Percentiles rank a stretch among this genome's conserved stretches.
Evolutionary conservation across 1,140 invertebrate genomes (phyloP).

Genomic region (Solen grandis): DNA sequence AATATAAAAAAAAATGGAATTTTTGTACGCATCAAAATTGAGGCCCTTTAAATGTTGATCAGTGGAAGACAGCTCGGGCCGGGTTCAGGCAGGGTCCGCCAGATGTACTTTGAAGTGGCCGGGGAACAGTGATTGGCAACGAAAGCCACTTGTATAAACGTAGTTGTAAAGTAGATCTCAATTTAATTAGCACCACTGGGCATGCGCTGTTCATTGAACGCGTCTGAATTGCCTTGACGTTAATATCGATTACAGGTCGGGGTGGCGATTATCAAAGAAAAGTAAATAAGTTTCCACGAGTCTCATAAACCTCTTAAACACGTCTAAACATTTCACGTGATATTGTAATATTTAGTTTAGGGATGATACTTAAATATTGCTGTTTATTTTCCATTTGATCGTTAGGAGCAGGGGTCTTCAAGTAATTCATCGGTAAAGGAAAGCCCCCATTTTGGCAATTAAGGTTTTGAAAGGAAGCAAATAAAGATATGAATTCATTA

Average conservation of each 20-base stretch:
- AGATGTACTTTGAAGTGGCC: slow-evolving; percentile 50
- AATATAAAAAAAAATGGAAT: no score
- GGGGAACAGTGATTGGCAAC: slow-evolving; percentile 40
- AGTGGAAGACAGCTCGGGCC: no score
- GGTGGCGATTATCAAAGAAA: slow-evolving; percentile 43
- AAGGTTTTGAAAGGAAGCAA: slow-evolving; percentile 41
- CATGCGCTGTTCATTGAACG: slow-evolving; percentile 39
- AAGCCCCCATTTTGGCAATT: slow-evolving; percentile 31
- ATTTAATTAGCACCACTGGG: slow-evolving; percentile 50
- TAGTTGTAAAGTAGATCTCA: slow-evolving; percentile 53
- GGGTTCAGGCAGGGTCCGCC: no score
- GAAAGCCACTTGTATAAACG: slow-evolving; percentile 52
- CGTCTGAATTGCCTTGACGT: slow-evolving; percentile 32
- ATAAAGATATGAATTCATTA: slow-evolving; percentile 45
- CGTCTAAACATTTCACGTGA: slow-evolving; percentile 43
- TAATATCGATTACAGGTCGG: slow-evolving; percentile 10
- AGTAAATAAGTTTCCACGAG: slow-evolving; percentile 41
- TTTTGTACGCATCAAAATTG: no score
- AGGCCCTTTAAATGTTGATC: neutral
- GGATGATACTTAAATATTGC: slow-evolving; percentile 51
- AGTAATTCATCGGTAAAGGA: slow-evolving; percentile 46
- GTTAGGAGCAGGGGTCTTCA: slow-evolving; percentile 20
- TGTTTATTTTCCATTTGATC: slow-evolving; percentile 56
- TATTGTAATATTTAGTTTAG: slow-evolving; percentile 26
- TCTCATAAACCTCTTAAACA: slow-evolving; percentile 35